Evolutionary conservation across 2,113 vertebrate genomes (phyloP).

Genomic region (Syngnathus floridae): DNA sequence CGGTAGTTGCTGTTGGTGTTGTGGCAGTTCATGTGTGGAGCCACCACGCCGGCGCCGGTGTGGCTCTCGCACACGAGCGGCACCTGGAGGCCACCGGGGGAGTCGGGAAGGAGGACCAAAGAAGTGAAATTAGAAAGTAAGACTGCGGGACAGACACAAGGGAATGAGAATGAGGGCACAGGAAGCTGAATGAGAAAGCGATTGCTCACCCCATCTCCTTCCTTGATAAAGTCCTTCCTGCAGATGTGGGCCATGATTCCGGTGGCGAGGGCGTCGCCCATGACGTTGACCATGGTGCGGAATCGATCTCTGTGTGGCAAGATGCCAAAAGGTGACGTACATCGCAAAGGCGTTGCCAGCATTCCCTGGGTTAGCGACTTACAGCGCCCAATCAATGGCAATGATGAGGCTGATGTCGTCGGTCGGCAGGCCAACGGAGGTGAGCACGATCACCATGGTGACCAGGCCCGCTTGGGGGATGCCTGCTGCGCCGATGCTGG

Average conservation of each 20-base stretch:
- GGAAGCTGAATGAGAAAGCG: not conserved
- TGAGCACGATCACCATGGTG: slow-evolving; percentile 96
- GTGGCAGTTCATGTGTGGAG: slow-evolving; percentile 81
- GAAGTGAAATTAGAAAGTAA: no score
- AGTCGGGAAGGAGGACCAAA: no score
- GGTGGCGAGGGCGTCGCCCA: slow-evolving; percentile 89
- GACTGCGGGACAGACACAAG: no score
- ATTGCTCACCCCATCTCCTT: slow-evolving; percentile 78
- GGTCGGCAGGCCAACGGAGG: slow-evolving; percentile 92
- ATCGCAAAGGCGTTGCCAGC: not conserved
- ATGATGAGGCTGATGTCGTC: slow-evolving; percentile 96
- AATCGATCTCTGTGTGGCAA: slow-evolving; percentile 82
- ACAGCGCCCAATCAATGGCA: slow-evolving; percentile 95
- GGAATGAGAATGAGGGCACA: not conserved
- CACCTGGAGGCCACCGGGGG: slow-evolving; percentile 60
- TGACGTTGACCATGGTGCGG: slow-evolving; percentile 95
- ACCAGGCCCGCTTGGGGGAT: slow-evolving; percentile 96
- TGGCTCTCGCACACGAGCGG: slow-evolving; percentile 83
- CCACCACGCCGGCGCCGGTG: slow-evolving; percentile 66
- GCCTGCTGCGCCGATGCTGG: slow-evolving; percentile 95
- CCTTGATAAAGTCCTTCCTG: slow-evolving; percentile 89
- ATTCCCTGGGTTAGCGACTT: slow-evolving; percentile 56
- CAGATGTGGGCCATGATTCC: slow-evolving; percentile 98
- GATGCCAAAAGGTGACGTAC: not conserved
- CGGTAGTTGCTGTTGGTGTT: slow-evolving; percentile 82